Base-by-base conservation (phyloP, 2,888 invertebrate species). In the Lydus trimaculatus region DNA sequence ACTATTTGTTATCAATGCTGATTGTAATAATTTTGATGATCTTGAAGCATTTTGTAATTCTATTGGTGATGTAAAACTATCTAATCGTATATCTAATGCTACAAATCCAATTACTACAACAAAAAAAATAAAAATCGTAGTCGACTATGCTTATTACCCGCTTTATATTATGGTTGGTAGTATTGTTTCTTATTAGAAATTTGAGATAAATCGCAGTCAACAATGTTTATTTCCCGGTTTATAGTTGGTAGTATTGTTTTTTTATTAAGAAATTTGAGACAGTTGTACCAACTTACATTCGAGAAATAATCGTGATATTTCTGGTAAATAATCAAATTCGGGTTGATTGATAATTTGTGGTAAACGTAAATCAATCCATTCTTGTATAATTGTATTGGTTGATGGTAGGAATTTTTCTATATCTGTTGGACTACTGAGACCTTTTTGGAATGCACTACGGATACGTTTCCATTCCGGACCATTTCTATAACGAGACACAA, bases 381-480 rank as follows among this genome's bases (percentile, higher is more conserved):
- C 91, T 58, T 84, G 83, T 4, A 91, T 88, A 0, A 94, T 88
- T 4, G 80, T 79, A 81, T 96, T 91, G 0, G 91, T 88, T 61
- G 85, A 85, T n/a, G 86, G 82, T 0, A 95, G 83, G 79, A 94
- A 93, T 72, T 84, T 86, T 70, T 90, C 88, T 0, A 94, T 91
- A 79, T 90, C 91, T 74, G 88, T 88, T 0, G 93, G 91, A 70
- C 91, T 90, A 72, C 94, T 92, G 23, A 96, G 84, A 60, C 91
- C 91, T 81, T 92, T 93, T 85, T 96, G 96, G 76, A 95, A 91
- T 67, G 91, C 89, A 75, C 91, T 92, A 20, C 96, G 88, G 1
- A 96, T 84, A 71, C 90, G 87, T 89, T 91, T 91, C 97, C 96
- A 96, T 65, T 94, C 92, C 2, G 87, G 82, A 0, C 96, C 96